These are phyloP conservation scores for Coendou prehensilis DNA, from an alignment of 2,797 vertebrate species.

Conservation along the genomic window DNA sequence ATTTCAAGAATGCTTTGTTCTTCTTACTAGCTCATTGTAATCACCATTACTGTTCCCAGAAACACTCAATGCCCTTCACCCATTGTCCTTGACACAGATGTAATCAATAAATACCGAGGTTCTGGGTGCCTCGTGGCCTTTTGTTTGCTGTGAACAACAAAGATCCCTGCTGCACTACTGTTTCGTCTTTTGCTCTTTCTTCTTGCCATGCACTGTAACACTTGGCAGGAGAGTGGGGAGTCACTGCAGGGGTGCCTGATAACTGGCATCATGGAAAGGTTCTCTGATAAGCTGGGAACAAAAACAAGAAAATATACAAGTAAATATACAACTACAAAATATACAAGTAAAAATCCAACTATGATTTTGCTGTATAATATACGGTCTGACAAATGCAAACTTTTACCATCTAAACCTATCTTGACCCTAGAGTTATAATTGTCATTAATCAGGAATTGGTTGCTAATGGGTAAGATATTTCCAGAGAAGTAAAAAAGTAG, in stretches of 20 bases:
- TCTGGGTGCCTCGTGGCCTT: neutral
- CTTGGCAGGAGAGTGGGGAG: neutral
- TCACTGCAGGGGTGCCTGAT: neutral
- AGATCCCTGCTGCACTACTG: neutral
- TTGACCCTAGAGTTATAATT: neutral
- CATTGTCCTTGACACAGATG: neutral
- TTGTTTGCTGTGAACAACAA: neutral
- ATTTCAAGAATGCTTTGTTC: too few species aligned
- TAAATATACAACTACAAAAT: neutral
- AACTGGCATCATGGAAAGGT: neutral
- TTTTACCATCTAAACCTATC: neutral
- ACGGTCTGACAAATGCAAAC: neutral
- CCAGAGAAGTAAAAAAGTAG: neutral
- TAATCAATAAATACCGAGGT: neutral
- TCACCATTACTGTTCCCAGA: neutral
- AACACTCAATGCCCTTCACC: neutral
- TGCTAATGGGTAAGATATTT: neutral
- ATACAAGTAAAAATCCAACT: neutral
- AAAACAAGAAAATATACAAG: neutral
- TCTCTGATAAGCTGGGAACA: neutral
- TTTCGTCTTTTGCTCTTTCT: neutral
- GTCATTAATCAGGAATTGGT: neutral
- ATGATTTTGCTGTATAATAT: neutral
- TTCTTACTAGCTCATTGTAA: too few species aligned
- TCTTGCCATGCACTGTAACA: neutral